phyloP scores from a whole-genome alignment of 2,888 invertebrate genomes.

The Drosophila formosana region DNA sequence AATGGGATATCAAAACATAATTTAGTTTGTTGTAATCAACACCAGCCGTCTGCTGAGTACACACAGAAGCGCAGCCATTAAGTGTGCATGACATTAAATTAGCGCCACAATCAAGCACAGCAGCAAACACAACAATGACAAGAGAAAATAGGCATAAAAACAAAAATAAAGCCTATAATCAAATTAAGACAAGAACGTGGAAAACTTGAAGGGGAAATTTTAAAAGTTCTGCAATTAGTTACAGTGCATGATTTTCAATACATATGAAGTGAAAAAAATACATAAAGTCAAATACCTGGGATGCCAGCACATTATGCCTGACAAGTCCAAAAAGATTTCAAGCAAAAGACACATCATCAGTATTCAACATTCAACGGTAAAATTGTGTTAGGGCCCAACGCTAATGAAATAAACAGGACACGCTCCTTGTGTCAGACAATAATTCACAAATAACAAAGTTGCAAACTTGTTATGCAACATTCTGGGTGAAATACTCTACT shows the following conservation, averaged over 20 bases:
- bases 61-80: conserved; percentile 45
- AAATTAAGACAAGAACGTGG: conserved; percentile 65
- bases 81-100: conserved; percentile 75
- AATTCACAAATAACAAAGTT: conserved; percentile 43
- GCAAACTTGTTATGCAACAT: conserved; percentile 57
- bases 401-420: conserved; percentile 59
- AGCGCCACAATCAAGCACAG: conserved; percentile 63
- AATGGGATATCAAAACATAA: conserved; percentile 26
- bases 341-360: conserved; percentile 1
- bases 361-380: conserved; percentile 40
- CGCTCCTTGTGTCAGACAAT: conserved; percentile 50
- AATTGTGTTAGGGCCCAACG: conserved; percentile 24
- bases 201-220: conserved; percentile 42
- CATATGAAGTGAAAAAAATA: conserved; percentile 2
- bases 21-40: conserved; percentile 72
- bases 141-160: conserved; percentile 26
- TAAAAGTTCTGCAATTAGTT: conserved; percentile 63
- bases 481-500: conserved; percentile 7
- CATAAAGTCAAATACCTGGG: conserved; percentile 27
- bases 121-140: conserved; percentile 15
- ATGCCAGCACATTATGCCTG: conserved; percentile 27
- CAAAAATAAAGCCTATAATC: conserved; percentile 66
- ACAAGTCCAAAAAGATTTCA: conserved; percentile 9
- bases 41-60: conserved; percentile 41
- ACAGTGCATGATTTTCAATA: conserved; percentile 65